Percentiles rank a stretch among this genome's conserved stretches.
Evolutionary conservation across 2,113 vertebrate genomes (phyloP).

Genomic region (Brachionichthys hirsutus): DNA sequence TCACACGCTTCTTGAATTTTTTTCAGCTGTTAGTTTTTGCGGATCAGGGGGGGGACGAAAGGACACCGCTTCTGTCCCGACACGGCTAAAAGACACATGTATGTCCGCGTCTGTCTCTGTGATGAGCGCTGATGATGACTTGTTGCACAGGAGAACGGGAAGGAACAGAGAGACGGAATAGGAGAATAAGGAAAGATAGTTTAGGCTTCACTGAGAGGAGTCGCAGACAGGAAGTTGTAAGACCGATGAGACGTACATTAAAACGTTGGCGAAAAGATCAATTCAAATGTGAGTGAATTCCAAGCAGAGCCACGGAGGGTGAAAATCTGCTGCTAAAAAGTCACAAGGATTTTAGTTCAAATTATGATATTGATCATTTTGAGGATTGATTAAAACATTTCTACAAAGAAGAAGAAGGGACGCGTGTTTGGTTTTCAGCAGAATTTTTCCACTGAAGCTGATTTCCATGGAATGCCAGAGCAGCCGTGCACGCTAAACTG

Average conservation of each 20-base stretch:
- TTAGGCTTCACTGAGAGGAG: constrained; percentile 7
- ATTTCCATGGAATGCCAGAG: neutral
- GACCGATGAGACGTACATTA: neutral
- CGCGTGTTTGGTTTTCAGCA: too few species aligned
- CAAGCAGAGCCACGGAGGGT: neutral
- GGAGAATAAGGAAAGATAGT: neutral
- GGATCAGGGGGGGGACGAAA: constrained; percentile 18
- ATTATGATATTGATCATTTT: too few species aligned
- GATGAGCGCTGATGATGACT: constrained; percentile 3
- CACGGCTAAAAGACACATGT: constrained; percentile 1
- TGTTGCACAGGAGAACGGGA: neutral
- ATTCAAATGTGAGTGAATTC: neutral
- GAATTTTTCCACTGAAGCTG: too few species aligned
- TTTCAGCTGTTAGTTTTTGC: constrained; percentile 16
- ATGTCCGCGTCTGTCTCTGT: constrained; percentile 10
- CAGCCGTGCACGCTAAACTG: neutral
- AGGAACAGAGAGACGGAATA: neutral
- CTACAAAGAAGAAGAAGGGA: too few species aligned
- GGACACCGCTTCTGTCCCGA: constrained; percentile 1
- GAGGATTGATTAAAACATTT: too few species aligned
- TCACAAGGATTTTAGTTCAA: neutral
- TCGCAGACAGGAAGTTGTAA: neutral
- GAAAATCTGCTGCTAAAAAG: neutral
- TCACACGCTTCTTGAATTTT: constrained; percentile 16
- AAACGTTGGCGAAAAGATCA: neutral